These are phyloP conservation scores for Eilema griseolum DNA, from an alignment of 2,888 invertebrate genomes.

Conservation along the genomic window DNA sequence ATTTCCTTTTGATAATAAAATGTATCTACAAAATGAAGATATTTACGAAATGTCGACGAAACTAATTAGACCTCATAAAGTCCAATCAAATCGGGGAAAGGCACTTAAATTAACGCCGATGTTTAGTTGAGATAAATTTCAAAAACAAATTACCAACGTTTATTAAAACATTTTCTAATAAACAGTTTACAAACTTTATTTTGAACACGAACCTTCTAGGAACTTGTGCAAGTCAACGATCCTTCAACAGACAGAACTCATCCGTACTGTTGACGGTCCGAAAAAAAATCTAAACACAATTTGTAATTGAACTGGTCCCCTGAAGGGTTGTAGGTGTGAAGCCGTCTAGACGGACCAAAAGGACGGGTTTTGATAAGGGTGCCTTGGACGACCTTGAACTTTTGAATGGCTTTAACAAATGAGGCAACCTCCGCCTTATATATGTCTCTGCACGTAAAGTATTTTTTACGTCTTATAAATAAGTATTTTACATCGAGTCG, in stretches of 20 bases:
- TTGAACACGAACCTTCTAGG: conserved; percentile 30
- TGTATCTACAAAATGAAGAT: conserved; percentile 33
- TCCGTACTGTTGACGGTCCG: conserved; percentile 31
- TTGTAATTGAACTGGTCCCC: conserved; percentile 76
- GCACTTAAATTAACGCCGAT: conserved; percentile 53
- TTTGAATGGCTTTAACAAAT: conserved; percentile 82
- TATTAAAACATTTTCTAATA: conserved; percentile 39
- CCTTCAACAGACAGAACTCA: conserved; percentile 26
- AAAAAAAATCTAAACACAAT: conserved; percentile 62
- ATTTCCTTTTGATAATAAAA: background rate
- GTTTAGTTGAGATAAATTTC: conserved; percentile 32
- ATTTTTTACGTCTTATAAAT: conserved; percentile 52
- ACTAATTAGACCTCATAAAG: conserved; percentile 47
- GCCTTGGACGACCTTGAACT: conserved; percentile 83
- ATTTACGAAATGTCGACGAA: background rate
- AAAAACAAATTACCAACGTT: conserved; percentile 35
- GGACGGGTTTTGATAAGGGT: conserved; percentile 84
- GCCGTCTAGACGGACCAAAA: conserved; percentile 84
- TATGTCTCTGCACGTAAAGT: conserved; percentile 55
- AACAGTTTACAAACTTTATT: conserved; percentile 40
- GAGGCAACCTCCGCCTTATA: conserved; percentile 69
- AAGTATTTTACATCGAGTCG: conserved; percentile 15
- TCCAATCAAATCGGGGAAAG: conserved; percentile 55
- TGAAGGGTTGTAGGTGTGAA: conserved; percentile 83
- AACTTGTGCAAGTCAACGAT: conserved; percentile 33